Conservation (phyloP, 2,113 vertebrate species). For the Cyanoramphus novaezelandiae region DNA sequence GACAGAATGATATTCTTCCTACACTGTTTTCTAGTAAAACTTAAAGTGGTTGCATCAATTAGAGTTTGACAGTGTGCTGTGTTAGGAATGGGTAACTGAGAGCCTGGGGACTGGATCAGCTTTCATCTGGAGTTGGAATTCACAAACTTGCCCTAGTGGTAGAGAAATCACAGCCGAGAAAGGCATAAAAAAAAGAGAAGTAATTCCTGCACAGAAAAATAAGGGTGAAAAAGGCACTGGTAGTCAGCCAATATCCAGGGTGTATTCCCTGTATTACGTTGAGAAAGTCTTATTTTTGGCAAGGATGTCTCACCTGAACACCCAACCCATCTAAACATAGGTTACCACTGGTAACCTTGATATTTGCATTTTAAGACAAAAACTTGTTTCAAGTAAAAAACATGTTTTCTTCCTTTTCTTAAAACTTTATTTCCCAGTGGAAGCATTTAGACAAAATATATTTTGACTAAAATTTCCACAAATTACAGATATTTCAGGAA, state of each 20-base stretch:
- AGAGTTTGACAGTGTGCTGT: neutral
- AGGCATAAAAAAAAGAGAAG: neutral
- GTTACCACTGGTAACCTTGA: neutral
- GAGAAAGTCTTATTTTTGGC: neutral
- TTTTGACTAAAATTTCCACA: neutral
- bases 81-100: neutral
- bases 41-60: neutral
- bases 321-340: neutral
- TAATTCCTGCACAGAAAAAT: neutral
- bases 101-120: neutral
- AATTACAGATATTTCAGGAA: neutral
- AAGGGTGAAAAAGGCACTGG: rapidly evolving
- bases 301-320: neutral
- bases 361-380: neutral
- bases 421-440: neutral
- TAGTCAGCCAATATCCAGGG: neutral
- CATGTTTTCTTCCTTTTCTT: rapidly evolving
- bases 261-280: neutral
- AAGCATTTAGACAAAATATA: neutral
- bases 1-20: neutral
- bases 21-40: neutral
- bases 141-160: neutral
- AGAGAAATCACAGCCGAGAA: neutral
- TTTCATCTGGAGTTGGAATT: neutral
- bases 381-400: neutral